Conservation (phyloP, 2,797 vertebrate genomes). For the Eulemur rubriventer region DNA sequence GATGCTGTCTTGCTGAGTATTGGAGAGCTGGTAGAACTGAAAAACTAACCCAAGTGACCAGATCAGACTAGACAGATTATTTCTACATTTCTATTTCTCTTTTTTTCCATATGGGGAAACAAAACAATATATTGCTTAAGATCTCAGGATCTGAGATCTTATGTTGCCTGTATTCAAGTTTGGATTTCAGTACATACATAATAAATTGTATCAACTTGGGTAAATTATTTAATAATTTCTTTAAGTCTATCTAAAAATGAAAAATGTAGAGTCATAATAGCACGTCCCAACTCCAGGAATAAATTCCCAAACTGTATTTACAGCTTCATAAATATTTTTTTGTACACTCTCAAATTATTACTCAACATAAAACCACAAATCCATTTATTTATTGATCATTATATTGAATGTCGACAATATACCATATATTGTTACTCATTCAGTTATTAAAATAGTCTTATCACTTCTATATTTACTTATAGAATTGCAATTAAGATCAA, state of each 20-base stretch:
- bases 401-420: not conserved
- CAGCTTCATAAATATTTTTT: not conserved
- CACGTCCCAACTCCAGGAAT: not conserved
- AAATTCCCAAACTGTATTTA: not conserved
- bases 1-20: constrained; percentile 57
- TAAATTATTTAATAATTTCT: constrained; percentile 3
- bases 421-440: not conserved
- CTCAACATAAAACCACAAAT: not conserved
- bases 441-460: not conserved
- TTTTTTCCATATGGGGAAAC: not conserved
- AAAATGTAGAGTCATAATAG: constrained; percentile 12
- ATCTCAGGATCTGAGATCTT: not conserved
- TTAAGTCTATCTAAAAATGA: not conserved
- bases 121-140: not conserved
- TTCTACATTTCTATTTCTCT: not conserved
- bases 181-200: not conserved
- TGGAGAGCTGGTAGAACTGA: constrained; percentile 75
- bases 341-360: not conserved
- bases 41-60: constrained; percentile 71
- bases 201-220: not conserved
- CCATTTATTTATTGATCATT: not conserved
- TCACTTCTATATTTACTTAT: not conserved
- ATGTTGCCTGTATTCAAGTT: not conserved
- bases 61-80: constrained; percentile 36
- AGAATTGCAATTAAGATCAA: not conserved